phyloP scores from a whole-genome alignment of 1,140 invertebrate species.

The Zaprionus inermis region DNA sequence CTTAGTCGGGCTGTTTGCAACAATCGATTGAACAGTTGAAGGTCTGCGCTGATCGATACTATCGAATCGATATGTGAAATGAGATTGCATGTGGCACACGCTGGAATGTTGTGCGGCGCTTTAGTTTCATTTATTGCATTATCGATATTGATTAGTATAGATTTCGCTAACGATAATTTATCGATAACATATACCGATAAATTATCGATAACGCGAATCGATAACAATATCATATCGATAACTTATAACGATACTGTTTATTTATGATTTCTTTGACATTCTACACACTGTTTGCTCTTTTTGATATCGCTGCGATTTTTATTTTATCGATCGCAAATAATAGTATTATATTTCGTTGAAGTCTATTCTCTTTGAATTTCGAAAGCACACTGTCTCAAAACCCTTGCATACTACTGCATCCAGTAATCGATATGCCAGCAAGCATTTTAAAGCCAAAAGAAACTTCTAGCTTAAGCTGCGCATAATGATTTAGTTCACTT shows the following conservation, averaged over 20 bases:
- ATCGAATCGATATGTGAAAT: background rate
- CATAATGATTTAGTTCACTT: background rate
- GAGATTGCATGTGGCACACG: background rate
- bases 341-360: too few relatives aligned
- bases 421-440: background rate
- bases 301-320: too few relatives aligned
- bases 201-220: background rate
- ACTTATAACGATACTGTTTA: too few relatives aligned
- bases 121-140: too few relatives aligned
- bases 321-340: too few relatives aligned
- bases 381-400: too few relatives aligned
- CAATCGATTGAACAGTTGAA: conserved; percentile 39
- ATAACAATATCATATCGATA: background rate
- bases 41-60: conserved; percentile 16
- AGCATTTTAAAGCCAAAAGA: background rate
- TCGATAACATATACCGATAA: background rate
- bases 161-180: background rate
- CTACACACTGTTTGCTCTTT: too few relatives aligned
- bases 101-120: too few relatives aligned
- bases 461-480: background rate
- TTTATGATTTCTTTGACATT: too few relatives aligned
- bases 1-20: conserved; percentile 32
- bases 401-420: background rate
- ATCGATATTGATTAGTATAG: too few relatives aligned
- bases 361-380: too few relatives aligned